Evolutionary conservation across 1,140 invertebrate genomes (phyloP).

Genomic region (Drosophila parabipectinata): DNA sequence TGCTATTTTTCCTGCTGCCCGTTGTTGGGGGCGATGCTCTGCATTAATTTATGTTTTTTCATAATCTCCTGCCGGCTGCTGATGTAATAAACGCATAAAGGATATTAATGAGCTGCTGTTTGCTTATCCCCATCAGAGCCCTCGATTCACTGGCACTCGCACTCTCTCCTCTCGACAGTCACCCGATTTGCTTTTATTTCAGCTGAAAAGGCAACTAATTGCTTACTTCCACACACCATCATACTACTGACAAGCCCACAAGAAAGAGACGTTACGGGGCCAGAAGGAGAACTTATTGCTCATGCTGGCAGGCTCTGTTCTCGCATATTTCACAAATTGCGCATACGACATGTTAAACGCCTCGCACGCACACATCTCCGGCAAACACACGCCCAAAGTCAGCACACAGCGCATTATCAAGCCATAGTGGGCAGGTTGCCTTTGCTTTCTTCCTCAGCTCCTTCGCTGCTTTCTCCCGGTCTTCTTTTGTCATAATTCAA

Average conservation of each 20-base stretch:
- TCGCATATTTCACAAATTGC: slow-evolving; percentile 81
- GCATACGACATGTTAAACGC: slow-evolving; percentile 81
- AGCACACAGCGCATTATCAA: slow-evolving; percentile 71
- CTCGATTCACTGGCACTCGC: background rate
- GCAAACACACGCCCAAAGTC: slow-evolving; percentile 48
- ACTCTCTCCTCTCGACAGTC: slow-evolving; percentile 7
- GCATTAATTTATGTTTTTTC: slow-evolving; percentile 73
- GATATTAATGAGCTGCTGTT: slow-evolving; percentile 80
- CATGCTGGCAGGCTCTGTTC: slow-evolving; percentile 61
- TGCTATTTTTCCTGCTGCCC: slow-evolving; percentile 35
- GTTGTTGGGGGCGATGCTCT: slow-evolving; percentile 27
- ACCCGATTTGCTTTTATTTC: slow-evolving; percentile 75
- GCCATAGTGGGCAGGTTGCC: slow-evolving; percentile 52
- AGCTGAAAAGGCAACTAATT: slow-evolving; percentile 82
- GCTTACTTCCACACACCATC: slow-evolving; percentile 63
- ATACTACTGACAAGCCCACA: background rate
- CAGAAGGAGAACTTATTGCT: slow-evolving; percentile 60
- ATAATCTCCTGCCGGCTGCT: slow-evolving; percentile 55
- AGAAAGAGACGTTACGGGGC: background rate
- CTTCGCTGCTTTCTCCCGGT: slow-evolving; percentile 10
- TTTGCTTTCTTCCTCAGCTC: slow-evolving; percentile 4
- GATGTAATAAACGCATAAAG: slow-evolving; percentile 81
- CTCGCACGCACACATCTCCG: slow-evolving; percentile 43
- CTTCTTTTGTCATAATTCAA: slow-evolving; percentile 75
- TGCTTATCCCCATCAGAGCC: slow-evolving; percentile 49